Base-by-base conservation (phyloP, 2,888 invertebrate genomes). In the Quadroppia sp. region DNA sequence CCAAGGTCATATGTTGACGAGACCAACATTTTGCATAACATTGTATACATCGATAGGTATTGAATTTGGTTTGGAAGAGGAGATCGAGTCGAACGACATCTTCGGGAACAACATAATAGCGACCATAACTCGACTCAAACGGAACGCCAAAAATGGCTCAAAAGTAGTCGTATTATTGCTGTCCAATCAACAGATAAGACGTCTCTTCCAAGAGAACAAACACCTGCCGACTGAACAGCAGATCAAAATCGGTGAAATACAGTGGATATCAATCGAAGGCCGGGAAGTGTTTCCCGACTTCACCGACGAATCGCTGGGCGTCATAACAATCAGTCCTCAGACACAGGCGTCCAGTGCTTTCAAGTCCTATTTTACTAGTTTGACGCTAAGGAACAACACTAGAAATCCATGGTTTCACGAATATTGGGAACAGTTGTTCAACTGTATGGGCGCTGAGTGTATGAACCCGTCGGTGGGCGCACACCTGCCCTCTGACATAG, bases 351-450 rank as follows among this genome's bases (percentile, higher is more conserved):
- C 80, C 9, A 69, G 76, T 11, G 78, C 79, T 30, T 80, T 80
- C 74, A 78, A 77, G 56, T 75, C 79, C 11, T 75, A 80, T 71
- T 80, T 80, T 72, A 76, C 75, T 4, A 75, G 71, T 17, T 77
- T 80, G 11, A 76, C 75, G 9, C 77, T 80, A 1, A 78, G 74
- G 42, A 79, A 78, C 30, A 81, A 82, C 75, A 75, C 75, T 0
- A 75, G 78, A 15, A 83, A 84, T 75, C 83, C 83, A 1, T 84
- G 84, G 84, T 84, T 84, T 78, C 76, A 79, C n/a, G 82, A 83
- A 71, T 82, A 81, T 76, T 83, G 82, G 80, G 80, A 82, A 76
- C 76, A 80, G 77, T 79, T 82, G 25, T 81, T 80, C 74, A 79
- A 82, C 67, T 83, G 83, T 76, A 75, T 78, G 20, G 80, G 80